Conservation (phyloP, 2,797 vertebrate species). For the Pempheris klunzingeri region DNA sequence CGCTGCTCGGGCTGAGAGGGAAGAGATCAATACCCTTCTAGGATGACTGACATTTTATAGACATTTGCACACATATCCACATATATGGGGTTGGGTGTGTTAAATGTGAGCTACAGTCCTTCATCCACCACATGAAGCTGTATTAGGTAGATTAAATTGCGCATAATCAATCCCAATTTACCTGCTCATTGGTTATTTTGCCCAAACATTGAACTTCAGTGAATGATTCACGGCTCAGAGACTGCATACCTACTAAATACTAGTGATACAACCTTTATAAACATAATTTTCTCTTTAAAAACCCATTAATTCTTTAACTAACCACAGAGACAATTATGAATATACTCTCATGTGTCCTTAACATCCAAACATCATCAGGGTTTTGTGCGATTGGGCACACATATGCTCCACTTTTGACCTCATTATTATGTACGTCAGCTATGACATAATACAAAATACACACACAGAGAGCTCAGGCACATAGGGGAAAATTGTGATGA, state of each 20-base stretch:
- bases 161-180: constrained; percentile 4
- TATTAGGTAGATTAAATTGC: neutral
- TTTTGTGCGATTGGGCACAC: neutral
- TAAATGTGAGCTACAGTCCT: constrained; percentile 1
- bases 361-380: neutral
- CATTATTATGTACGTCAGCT: neutral
- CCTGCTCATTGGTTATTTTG: constrained; percentile 10
- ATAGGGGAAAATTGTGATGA: neutral
- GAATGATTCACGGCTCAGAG: neutral
- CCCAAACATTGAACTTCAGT: constrained; percentile 7
- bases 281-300: neutral
- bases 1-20: neutral
- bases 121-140: constrained; percentile 15
- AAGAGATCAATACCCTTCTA: constrained; percentile 25
- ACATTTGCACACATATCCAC: neutral
- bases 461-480: neutral
- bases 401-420: no score
- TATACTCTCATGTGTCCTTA: neutral
- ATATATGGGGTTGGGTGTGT: neutral
- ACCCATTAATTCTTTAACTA: neutral
- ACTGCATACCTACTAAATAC: neutral
- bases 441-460: neutral
- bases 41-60: constrained; percentile 11
- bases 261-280: no score
- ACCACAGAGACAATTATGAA: neutral